Evolutionary conservation across 2,888 invertebrate genomes (phyloP).

Genomic region (Lucinisca nassula): DNA sequence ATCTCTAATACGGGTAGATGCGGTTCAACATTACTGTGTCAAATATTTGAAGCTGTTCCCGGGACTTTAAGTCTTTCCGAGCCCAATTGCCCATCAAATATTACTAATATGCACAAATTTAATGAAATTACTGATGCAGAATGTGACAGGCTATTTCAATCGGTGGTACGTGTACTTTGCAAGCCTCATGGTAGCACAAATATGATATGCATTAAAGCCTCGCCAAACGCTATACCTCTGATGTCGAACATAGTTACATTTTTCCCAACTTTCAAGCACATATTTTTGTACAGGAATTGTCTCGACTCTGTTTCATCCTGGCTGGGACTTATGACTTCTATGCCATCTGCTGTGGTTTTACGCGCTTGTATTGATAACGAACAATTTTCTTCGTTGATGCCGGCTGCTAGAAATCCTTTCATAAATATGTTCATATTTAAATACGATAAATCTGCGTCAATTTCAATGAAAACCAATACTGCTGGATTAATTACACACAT

Average conservation of each 20-base stretch:
- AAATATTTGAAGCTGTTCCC: constrained; percentile 71
- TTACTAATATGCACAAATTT: constrained; percentile 34
- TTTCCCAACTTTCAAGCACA: constrained; percentile 54
- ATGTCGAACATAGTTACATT: constrained; percentile 36
- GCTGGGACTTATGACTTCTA: constrained; percentile 46
- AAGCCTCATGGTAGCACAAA: constrained; percentile 45
- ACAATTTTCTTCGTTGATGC: constrained; percentile 35
- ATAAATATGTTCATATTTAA: neutral
- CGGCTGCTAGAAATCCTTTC: constrained; percentile 10
- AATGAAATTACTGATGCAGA: constrained; percentile 18
- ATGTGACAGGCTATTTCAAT: constrained; percentile 40
- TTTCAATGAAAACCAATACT: constrained; percentile 25
- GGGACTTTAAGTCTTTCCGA: constrained; percentile 66
- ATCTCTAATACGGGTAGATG: constrained; percentile 75
- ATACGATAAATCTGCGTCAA: neutral
- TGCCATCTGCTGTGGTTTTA: constrained; percentile 36
- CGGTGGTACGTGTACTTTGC: constrained; percentile 57
- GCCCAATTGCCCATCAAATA: constrained; percentile 69
- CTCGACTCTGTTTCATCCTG: constrained; percentile 62
- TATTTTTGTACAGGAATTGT: constrained; percentile 71
- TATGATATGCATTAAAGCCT: constrained; percentile 60
- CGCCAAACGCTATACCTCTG: constrained; percentile 51
- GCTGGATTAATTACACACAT: constrained; percentile 54
- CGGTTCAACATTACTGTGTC: constrained; percentile 73
- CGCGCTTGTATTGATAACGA: constrained; percentile 52